Evolutionary conservation across 2,888 invertebrate genomes (phyloP).

Genomic region (Terebella lapidaria): DNA sequence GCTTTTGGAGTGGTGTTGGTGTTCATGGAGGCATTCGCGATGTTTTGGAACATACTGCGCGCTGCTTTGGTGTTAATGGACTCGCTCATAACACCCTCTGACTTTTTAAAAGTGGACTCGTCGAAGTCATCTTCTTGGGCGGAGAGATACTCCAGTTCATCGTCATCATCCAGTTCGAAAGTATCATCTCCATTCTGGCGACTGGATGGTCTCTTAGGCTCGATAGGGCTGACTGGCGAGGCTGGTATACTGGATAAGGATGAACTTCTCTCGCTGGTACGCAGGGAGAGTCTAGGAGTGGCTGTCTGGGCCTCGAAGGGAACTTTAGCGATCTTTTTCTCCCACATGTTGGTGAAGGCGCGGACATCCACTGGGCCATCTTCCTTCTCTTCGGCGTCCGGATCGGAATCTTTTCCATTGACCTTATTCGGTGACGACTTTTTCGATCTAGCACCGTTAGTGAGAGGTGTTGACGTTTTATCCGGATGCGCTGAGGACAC

Average conservation of each 20-base stretch:
- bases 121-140: not conserved
- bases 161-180: not conserved
- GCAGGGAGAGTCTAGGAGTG: not conserved
- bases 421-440: too few species aligned
- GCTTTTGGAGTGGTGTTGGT: too few species aligned
- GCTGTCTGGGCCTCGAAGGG: not conserved
- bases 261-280: not conserved
- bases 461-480: too few species aligned
- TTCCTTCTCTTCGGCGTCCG: too few species aligned
- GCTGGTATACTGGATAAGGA: too few species aligned
- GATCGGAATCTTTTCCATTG: too few species aligned
- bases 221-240: not conserved
- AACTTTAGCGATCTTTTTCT: not conserved
- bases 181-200: not conserved
- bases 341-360: not conserved
- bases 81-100: not conserved
- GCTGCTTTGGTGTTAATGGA: not conserved
- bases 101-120: too few species aligned
- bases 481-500: too few species aligned
- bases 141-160: not conserved
- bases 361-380: too few species aligned
- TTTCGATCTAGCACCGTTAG: too few species aligned
- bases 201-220: not conserved
- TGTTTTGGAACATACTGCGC: not conserved
- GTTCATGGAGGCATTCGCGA: not conserved